These are phyloP conservation scores for Mormyrus lacerda DNA, from an alignment of 2,113 vertebrate species.

Conservation along the genomic window DNA sequence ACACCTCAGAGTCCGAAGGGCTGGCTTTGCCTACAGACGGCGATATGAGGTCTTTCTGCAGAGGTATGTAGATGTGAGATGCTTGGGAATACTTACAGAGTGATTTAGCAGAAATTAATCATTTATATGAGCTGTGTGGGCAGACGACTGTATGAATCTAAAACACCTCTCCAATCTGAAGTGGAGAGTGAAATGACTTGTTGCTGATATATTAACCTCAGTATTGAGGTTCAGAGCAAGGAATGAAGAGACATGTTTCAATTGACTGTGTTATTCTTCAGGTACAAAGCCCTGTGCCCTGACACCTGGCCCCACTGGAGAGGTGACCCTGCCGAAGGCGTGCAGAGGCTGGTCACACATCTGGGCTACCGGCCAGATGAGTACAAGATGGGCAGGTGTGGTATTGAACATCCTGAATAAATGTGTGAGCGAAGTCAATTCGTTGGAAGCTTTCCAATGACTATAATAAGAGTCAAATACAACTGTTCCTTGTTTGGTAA, in stretches of 20 bases:
- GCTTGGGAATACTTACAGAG: not conserved
- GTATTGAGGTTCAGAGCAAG: not conserved
- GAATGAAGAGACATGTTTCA: not conserved
- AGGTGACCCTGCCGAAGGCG: constrained; percentile 77
- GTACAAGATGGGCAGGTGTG: constrained; percentile 89
- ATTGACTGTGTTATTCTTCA: constrained; percentile 34
- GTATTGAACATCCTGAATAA: not conserved
- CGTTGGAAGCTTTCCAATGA: not conserved
- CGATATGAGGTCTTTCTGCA: constrained; percentile 86
- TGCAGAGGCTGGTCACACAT: constrained; percentile 76
- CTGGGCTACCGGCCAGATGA: constrained; percentile 86
- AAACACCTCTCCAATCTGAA: not conserved
- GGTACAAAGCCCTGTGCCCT: constrained; percentile 89
- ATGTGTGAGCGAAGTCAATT: not conserved
- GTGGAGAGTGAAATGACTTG: not conserved
- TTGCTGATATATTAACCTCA: not conserved
- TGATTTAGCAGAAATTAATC: not conserved
- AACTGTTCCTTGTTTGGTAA: not conserved
- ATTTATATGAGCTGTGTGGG: not conserved
- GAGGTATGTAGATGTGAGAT: constrained; percentile 54
- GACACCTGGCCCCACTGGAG: constrained; percentile 92
- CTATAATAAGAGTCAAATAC: not conserved
- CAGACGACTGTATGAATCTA: not conserved
- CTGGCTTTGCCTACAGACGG: constrained; percentile 85
- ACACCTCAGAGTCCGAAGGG: constrained; percentile 81